Conservation (phyloP, 2,888 invertebrate species). For the Heliconius hortense region DNA sequence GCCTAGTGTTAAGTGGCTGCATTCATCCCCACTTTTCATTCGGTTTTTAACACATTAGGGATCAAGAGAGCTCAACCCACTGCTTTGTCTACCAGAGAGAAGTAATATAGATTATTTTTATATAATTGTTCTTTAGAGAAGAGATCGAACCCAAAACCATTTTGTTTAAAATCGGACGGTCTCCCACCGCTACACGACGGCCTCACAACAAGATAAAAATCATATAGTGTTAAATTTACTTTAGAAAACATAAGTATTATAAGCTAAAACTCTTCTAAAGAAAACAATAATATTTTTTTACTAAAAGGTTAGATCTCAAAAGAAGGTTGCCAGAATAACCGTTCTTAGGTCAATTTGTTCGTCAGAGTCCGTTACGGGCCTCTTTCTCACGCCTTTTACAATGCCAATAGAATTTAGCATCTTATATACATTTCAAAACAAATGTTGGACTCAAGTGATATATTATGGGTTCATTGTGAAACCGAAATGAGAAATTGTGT, state of each 20-base stretch:
- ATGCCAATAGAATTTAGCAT: constrained; percentile 37
- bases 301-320: constrained; percentile 12
- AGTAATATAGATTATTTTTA: neutral
- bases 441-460: constrained; percentile 29
- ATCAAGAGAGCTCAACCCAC: neutral
- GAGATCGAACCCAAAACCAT: neutral
- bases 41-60: neutral
- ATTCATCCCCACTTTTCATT: neutral
- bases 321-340: constrained; percentile 44
- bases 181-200: too few relatives aligned
- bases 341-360: constrained; percentile 49
- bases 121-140: neutral
- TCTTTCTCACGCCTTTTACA: constrained; percentile 51
- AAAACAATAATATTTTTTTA: constrained; percentile 2
- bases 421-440: constrained; percentile 27
- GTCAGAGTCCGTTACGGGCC: constrained; percentile 46
- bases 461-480: constrained; percentile 29
- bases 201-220: too few relatives aligned
- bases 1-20: neutral
- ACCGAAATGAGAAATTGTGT: constrained; percentile 29
- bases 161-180: neutral
- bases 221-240: neutral
- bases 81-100: neutral
- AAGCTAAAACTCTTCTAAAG: neutral
- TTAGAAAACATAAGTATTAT: neutral